Evolutionary conservation across 2,888 invertebrate genomes (phyloP).

Genomic region (Drosophila aldrichi): DNA sequence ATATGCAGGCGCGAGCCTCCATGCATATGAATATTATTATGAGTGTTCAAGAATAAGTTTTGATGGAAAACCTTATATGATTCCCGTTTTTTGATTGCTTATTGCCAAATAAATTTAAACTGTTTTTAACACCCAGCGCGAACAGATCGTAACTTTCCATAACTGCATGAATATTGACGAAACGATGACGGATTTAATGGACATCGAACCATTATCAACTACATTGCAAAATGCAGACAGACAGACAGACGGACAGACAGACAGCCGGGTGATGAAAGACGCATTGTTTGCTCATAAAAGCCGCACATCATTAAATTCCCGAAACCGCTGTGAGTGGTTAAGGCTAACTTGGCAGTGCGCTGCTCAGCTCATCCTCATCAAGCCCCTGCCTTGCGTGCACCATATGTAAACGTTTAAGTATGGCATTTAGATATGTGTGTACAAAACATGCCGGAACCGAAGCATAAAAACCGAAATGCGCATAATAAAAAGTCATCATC

Average conservation of each 20-base stretch:
- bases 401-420: slow-evolving; percentile 77
- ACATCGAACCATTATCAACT: slow-evolving; percentile 69
- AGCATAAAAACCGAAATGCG: slow-evolving; percentile 76
- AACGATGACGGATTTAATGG: slow-evolving; percentile 71
- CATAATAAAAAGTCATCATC: slow-evolving; percentile 77
- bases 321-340: slow-evolving; percentile 4
- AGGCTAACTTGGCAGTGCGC: slow-evolving; percentile 25
- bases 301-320: slow-evolving; percentile 71
- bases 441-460: slow-evolving; percentile 76
- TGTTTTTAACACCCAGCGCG: slow-evolving; percentile 19
- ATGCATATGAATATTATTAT: neutral
- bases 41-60: neutral
- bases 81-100: neutral
- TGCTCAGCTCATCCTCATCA: slow-evolving; percentile 34
- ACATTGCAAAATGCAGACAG: slow-evolving; percentile 60
- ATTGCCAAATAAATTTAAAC: slow-evolving; percentile 28
- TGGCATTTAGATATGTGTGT: slow-evolving; percentile 77
- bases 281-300: slow-evolving; percentile 71
- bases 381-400: slow-evolving; percentile 28
- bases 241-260: slow-evolving; percentile 1
- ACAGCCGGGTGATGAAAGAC: slow-evolving; percentile 53
- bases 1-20: slow-evolving; percentile 2
- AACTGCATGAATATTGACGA: slow-evolving; percentile 38
- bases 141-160: slow-evolving; percentile 27
- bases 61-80: neutral